These are phyloP conservation scores for Cloeon dipterum DNA, from an alignment of 2,888 invertebrate species.

Conservation along the genomic window DNA sequence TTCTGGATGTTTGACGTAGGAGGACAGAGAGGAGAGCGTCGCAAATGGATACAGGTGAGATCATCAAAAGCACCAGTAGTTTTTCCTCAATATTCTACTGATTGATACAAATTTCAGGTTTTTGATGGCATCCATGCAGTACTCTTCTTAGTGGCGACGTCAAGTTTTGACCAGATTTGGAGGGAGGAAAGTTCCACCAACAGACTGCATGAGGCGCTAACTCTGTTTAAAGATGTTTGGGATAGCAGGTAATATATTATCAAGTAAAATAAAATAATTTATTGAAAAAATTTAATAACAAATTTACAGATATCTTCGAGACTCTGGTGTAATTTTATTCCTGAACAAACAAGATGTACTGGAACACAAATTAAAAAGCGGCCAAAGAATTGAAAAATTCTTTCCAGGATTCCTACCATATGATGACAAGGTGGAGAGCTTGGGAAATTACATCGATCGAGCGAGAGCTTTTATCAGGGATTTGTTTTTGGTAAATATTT, in stretches of 20 bases:
- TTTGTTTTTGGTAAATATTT: slow-evolving; percentile 32
- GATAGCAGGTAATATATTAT: slow-evolving; percentile 34
- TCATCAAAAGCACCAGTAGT: too few species aligned
- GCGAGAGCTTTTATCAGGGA: slow-evolving; percentile 42
- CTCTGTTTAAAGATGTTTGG: slow-evolving; percentile 54
- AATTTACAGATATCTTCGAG: slow-evolving; percentile 35
- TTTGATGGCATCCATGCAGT: slow-evolving; percentile 66
- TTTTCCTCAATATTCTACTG: not conserved
- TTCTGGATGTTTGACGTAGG: slow-evolving; percentile 73
- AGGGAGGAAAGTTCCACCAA: slow-evolving; percentile 47
- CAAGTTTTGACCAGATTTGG: slow-evolving; percentile 54
- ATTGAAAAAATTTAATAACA: too few species aligned
- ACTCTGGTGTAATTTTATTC: slow-evolving; percentile 56
- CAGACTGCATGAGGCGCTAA: slow-evolving; percentile 43
- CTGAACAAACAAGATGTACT: slow-evolving; percentile 63
- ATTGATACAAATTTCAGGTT: slow-evolving; percentile 21
- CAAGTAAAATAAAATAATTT: too few species aligned
- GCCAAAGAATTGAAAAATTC: slow-evolving; percentile 33
- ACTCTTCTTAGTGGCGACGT: slow-evolving; percentile 55
- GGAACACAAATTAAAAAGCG: slow-evolving; percentile 41
- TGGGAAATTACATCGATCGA: slow-evolving; percentile 33
- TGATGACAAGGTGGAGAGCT: slow-evolving; percentile 20
- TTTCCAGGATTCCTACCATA: slow-evolving; percentile 41
- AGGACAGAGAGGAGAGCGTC: slow-evolving; percentile 56
- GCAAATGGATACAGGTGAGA: slow-evolving; percentile 54